These are phyloP conservation scores for Rhizomys pruinosus DNA, from an alignment of 2,113 vertebrate species.

Conservation along the genomic window DNA sequence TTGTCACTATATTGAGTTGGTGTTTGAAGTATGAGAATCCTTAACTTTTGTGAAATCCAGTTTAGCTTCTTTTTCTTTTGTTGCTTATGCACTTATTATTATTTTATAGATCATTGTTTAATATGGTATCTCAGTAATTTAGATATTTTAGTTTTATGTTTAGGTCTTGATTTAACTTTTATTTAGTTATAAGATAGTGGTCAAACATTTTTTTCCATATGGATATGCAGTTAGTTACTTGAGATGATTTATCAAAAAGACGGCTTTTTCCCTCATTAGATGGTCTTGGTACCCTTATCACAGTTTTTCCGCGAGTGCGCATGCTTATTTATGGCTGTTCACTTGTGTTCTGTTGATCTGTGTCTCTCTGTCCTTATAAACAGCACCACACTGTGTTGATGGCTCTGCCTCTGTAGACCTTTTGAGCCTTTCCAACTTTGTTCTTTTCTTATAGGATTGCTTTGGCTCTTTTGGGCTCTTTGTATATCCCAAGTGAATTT, in stretches of 20 bases:
- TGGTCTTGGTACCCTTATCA: not conserved
- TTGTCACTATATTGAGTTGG: not conserved
- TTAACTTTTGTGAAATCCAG: not conserved
- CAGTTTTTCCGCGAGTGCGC: not conserved
- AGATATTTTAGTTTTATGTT: not conserved
- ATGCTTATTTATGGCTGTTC: not conserved
- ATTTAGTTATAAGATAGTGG: not conserved
- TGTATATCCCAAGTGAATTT: constrained; percentile 9
- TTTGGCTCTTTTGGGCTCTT: not conserved
- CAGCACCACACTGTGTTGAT: not conserved
- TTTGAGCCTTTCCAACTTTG: constrained; percentile 12
- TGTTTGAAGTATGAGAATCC: not conserved
- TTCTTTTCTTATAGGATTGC: not conserved
- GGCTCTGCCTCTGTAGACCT: not conserved
- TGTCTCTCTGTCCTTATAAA: not conserved
- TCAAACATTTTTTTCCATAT: not conserved
- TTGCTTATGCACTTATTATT: not conserved
- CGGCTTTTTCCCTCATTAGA: not conserved
- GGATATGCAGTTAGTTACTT: not conserved
- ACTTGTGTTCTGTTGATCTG: not conserved
- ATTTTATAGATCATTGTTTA: not conserved
- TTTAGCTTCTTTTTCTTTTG: not conserved
- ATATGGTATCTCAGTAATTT: not conserved
- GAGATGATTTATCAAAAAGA: not conserved
- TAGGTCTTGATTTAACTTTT: constrained; percentile 15